Conservation (phyloP, 30 jellyfish, hydroid and myxozoan species). For the Chrysaora quinquecirrha region DNA sequence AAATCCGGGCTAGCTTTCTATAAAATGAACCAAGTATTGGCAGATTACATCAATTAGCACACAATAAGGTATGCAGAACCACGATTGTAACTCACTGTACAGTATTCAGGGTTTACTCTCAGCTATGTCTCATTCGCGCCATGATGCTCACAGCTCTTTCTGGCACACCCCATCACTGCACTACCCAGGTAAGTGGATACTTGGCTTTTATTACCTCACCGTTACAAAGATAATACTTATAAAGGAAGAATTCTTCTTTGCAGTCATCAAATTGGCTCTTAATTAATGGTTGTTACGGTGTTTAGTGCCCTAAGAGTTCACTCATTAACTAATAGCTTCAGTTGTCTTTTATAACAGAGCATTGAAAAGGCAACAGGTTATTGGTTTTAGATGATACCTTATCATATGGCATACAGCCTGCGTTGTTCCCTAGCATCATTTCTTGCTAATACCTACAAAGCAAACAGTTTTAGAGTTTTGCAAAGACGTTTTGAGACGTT, state of each 20-base stretch:
- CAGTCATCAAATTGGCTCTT: background rate
- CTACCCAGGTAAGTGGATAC: slow-evolving; percentile 74
- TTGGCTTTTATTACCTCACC: background rate
- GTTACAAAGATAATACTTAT: background rate
- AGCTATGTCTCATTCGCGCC: slow-evolving; percentile 84
- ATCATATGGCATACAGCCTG: background rate
- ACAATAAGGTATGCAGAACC: slow-evolving; percentile 81
- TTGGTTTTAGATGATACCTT: background rate
- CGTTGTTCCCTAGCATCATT: background rate
- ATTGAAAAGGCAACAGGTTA: background rate
- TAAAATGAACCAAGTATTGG: slow-evolving; percentile 79
- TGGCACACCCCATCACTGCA: slow-evolving; percentile 80
- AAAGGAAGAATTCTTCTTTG: background rate
- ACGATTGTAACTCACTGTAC: slow-evolving; percentile 76
- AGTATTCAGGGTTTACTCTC: slow-evolving; percentile 84
- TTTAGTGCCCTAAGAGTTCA: background rate
- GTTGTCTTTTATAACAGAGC: background rate
- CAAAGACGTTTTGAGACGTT: too few relatives aligned
- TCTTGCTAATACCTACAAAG: background rate
- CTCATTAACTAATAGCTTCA: background rate
- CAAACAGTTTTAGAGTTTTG: too few relatives aligned
- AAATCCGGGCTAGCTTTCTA: slow-evolving; percentile 86
- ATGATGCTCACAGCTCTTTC: slow-evolving; percentile 71
- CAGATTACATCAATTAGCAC: slow-evolving; percentile 76
- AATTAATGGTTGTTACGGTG: background rate